Evolutionary conservation across 64 coral and sea anemone species (phyloP), one percentile per base, ranked within the genome.

Genomic region (Catalaphyllia jardinei): DNA sequence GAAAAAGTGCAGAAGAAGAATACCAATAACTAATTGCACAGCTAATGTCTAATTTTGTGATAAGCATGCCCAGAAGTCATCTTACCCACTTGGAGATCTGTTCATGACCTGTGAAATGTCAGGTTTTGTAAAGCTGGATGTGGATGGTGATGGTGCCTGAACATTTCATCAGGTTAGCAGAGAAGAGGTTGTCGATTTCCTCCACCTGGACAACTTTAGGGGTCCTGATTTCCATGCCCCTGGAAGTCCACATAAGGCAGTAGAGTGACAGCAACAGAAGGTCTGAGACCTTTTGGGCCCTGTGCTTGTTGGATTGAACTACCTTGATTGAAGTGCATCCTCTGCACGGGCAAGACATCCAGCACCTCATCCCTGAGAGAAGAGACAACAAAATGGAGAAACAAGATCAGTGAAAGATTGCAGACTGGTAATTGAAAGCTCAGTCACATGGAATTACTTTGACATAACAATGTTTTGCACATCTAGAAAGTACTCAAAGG

Each of bases 101-200:
- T 17, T 76, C 74, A 13, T 46, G 74, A 7, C 35, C 74, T 0
- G 1, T 15, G 18, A 39, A 42, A 33, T 4, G 30, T 30, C 31
- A 18, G 30, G 80, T 83, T 52, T 83, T 83, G 80, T 83, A 83
- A 8, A 10, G 27, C 28, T 83, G 57, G 28, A 83, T 10, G 29
- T 25, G 80, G 4, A 83, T 15, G 24, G 61, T 22, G 29, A 31
- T 28, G 12, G 12, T 24, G 17, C 80, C 59, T 20, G 14, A 15
- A 4, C 16, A 8, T 17, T 80, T 55, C 50, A 80, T 0, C 4
- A 60, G 49, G n/a, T 9, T 31, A 12, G 59, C 59, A 9, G 17
- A 19, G 49, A 64, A 61, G 31, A 14, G 57, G 2, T 27, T 67
- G n/a, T 4, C 20, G 0, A 77, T 12, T 65, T 12, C 12, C 14